These are phyloP conservation scores for Pseudomyrmex dendroicus DNA, from an alignment of 1,140 invertebrate species.

Conservation along the genomic window DNA sequence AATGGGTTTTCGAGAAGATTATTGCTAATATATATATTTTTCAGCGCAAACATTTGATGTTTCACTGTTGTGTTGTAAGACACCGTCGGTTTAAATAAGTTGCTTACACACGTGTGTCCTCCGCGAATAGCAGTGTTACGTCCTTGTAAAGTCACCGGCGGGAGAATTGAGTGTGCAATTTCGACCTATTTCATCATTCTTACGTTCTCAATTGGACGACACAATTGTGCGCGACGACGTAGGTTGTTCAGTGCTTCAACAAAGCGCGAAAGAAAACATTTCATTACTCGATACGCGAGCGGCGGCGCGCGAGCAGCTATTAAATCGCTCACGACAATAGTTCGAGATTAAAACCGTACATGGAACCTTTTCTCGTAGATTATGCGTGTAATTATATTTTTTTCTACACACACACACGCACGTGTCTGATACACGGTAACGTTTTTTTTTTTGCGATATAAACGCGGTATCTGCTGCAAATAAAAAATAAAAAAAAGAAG, in stretches of 20 bases:
- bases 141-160: conserved; percentile 9
- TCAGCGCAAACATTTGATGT: too few relatives aligned
- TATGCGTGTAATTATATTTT: not conserved
- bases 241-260: conserved; percentile 7
- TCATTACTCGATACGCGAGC: conserved; percentile 33
- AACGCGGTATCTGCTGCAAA: too few relatives aligned
- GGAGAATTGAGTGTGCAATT: conserved; percentile 22
- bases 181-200: conserved; percentile 31
- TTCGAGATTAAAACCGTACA: conserved; percentile 7
- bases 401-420: too few relatives aligned
- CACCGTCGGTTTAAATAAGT: not conserved
- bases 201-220: conserved; percentile 7
- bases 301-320: conserved; percentile 12
- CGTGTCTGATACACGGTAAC: too few relatives aligned
- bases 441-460: too few relatives aligned
- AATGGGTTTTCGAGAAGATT: too few relatives aligned
- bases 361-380: not conserved
- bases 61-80: too few relatives aligned
- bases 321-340: conserved; percentile 12
- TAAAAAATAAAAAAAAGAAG: too few relatives aligned
- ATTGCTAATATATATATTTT: too few relatives aligned
- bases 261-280: conserved; percentile 34
- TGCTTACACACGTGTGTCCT: too few relatives aligned
- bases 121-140: not conserved
- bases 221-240: conserved; percentile 13